phyloP scores from a whole-genome alignment of 2,888 invertebrate species.

The Acanthococcus lagerstroemiae region DNA sequence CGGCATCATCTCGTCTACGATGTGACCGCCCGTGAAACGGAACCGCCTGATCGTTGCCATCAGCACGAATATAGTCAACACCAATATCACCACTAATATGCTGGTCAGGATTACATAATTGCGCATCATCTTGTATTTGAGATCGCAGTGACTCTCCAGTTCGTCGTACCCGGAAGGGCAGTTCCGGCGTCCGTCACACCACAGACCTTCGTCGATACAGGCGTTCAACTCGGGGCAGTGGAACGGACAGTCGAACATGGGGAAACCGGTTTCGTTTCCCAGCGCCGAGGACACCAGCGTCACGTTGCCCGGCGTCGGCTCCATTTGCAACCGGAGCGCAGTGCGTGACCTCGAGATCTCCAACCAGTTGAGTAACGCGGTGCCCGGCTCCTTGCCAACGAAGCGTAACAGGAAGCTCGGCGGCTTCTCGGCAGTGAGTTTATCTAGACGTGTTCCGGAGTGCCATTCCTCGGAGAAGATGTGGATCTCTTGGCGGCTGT shows the following conservation, averaged over 20 bases:
- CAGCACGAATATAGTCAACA: conserved; percentile 34
- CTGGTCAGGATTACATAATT: conserved; percentile 36
- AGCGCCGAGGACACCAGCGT: conserved; percentile 21
- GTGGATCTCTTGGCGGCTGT: conserved; percentile 58
- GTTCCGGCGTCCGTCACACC: conserved; percentile 69
- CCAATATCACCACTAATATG: conserved; percentile 33
- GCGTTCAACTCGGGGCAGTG: conserved; percentile 70
- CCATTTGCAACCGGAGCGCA: conserved; percentile 39
- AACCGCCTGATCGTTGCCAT: conserved; percentile 9
- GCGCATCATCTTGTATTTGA: conserved; percentile 31
- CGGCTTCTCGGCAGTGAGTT: conserved; percentile 14
- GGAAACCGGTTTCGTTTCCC: conserved; percentile 4
- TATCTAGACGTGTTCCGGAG: conserved; percentile 39
- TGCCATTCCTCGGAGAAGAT: conserved; percentile 73
- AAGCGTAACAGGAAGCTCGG: conserved; percentile 66
- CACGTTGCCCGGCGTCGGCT: conserved; percentile 25
- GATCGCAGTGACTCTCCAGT: conserved; percentile 58
- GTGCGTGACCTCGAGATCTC: conserved; percentile 57
- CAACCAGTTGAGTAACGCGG: conserved; percentile 60
- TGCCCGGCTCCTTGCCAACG: conserved; percentile 61
- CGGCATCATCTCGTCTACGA: conserved; percentile 46
- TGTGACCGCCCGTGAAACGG: not conserved
- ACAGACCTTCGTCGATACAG: conserved; percentile 65
- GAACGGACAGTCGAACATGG: conserved; percentile 58
- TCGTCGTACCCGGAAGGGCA: conserved; percentile 75